phyloP scores from a whole-genome alignment of 92 coral and sea anemone genomes.

The Parazoanthus darwini region DNA sequence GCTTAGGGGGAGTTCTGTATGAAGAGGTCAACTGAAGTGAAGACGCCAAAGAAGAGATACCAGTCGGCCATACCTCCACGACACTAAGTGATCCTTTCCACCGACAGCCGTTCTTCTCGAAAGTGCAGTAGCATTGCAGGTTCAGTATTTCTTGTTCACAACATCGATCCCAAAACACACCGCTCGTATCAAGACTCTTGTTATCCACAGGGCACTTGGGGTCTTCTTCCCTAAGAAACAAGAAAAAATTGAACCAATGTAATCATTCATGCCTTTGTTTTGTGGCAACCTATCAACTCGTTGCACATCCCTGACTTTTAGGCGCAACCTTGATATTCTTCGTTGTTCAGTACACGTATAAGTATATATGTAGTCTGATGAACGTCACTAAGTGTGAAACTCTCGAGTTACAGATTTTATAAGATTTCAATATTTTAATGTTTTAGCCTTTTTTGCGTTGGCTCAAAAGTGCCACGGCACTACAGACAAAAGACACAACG shows the following conservation, averaged over 20 bases:
- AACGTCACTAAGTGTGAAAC: too few species aligned
- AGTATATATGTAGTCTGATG: too few species aligned
- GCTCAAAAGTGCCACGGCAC: too few species aligned
- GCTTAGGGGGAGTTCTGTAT: too few species aligned
- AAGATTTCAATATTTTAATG: too few species aligned
- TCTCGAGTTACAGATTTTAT: too few species aligned
- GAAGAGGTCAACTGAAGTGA: not conserved
- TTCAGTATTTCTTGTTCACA: constrained; percentile 55
- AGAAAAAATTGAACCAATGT: not conserved
- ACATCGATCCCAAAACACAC: constrained; percentile 46
- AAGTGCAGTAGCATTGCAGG: constrained; percentile 48
- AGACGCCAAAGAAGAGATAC: not conserved
- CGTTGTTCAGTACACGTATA: too few species aligned
- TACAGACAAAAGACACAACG: too few species aligned
- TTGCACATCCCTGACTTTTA: too few species aligned
- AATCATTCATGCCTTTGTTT: not conserved
- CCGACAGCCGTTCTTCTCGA: constrained; percentile 38
- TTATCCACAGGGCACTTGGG: constrained; percentile 34
- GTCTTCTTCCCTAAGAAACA: not conserved
- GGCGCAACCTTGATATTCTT: not conserved
- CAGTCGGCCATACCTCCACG: constrained; percentile 22
- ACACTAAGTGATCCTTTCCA: constrained; percentile 53
- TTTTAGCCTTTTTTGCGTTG: too few species aligned
- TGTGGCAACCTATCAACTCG: not conserved
- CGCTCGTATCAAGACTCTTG: not conserved